Evolutionary conservation across 2,888 invertebrate species (phyloP), one percentile per base, ranked within the genome.

Genomic region (Pediacus dermestoides): DNA sequence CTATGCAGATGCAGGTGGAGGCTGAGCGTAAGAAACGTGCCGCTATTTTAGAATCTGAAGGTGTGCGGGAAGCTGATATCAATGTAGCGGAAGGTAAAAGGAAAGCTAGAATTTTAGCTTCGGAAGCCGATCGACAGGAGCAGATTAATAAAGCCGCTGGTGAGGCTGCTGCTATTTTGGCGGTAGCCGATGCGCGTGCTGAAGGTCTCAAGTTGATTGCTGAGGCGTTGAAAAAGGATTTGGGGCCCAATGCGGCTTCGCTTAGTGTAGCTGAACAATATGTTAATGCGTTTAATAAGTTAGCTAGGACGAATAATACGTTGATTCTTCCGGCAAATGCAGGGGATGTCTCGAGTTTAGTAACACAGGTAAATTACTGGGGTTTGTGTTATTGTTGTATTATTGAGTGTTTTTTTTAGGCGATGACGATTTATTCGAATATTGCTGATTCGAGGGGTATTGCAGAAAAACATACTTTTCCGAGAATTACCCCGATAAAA

Each of bases 1-100:
- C 99, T 0, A 99, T 99, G 99, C 99, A 99, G 70, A 96, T 97
- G 95, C 99, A 99, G 74, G 99, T 99, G 1, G 97, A 99, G 71
- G 99, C 99, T 0, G 99, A 99, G 68, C 73, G 99, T 36, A 85
- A 87, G 62, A 99, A 99, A 67, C 76, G 99, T 50, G 99, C 99
- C 0, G 88, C 93, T 9, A 89, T 99, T 60, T 74, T 99, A 47
- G 96, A 99, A 67, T 97, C 97, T 0, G 99, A 99, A 73, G 96
- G 96, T 64, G 77, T 83, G 6, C 74, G 90, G 14, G 87, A 86
- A 50, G 89, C 90, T 0, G 93, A 96, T 48, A 94, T 99, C 40
- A 99, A 99, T 70, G 88, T 95, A 3, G 99, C 99, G 0, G 94
- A 97, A 70, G 99, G 99, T 61, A 88, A 92, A 71, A 82, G 96